phyloP scores from a whole-genome alignment of 2,797 vertebrate species.

The Bryconaethiops microstoma region DNA sequence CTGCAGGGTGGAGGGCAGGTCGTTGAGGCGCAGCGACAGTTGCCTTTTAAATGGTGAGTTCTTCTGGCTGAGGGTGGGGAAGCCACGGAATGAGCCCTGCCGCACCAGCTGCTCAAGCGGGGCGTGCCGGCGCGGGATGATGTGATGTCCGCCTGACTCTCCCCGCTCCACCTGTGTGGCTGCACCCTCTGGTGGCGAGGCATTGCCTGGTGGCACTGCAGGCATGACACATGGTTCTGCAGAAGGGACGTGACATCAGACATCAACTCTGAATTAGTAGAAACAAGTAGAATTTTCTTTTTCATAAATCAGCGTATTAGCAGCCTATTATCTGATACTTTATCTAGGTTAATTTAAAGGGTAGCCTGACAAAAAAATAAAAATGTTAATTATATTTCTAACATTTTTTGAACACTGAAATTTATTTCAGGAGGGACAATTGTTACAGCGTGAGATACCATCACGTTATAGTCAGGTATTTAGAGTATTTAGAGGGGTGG shows the following conservation, averaged over 20 bases:
- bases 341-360: no score
- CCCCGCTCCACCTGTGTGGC: slow-evolving; percentile 83
- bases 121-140: slow-evolving; percentile 90
- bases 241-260: not conserved
- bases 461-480: not conserved
- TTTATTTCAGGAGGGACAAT: not conserved
- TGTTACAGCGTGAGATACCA: not conserved
- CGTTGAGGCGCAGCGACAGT: slow-evolving; percentile 90
- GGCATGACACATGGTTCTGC: slow-evolving; percentile 68
- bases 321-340: no score
- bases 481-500: not conserved
- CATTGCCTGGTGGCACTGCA: slow-evolving; percentile 75
- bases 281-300: not conserved
- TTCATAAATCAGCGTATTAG: no score
- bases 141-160: slow-evolving; percentile 82
- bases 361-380: no score
- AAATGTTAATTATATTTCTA: no score
- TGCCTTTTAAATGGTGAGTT: slow-evolving; percentile 94
- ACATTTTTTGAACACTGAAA: not conserved
- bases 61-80: slow-evolving; percentile 90
- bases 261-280: not conserved
- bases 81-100: slow-evolving; percentile 91
- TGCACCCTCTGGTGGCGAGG: slow-evolving; percentile 84
- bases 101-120: slow-evolving; percentile 94
- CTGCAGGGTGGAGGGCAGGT: slow-evolving; percentile 91